phyloP scores from a whole-genome alignment of 2,113 vertebrate species.

The Plecturocebus donacophilus region DNA sequence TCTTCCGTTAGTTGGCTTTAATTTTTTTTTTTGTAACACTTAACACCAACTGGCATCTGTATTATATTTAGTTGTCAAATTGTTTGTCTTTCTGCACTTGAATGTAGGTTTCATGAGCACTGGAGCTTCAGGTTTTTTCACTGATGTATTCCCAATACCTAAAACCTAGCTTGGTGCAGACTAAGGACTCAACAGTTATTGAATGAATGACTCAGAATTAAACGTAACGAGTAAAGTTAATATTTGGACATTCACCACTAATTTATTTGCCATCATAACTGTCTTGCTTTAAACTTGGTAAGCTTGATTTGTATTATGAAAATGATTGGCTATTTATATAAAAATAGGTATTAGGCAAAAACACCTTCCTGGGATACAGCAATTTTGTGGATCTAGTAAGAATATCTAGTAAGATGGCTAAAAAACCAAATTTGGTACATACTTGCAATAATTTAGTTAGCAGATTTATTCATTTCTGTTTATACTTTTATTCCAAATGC shows the following conservation, averaged over 20 bases:
- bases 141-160: background rate
- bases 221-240: background rate
- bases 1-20: background rate
- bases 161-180: background rate
- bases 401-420: background rate
- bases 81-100: background rate
- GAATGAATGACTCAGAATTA: background rate
- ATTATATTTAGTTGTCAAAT: background rate
- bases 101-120: background rate
- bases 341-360: conserved; percentile 6
- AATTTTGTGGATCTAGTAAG: background rate
- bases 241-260: background rate
- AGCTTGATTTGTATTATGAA: conserved; percentile 45
- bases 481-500: background rate
- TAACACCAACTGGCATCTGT: background rate
- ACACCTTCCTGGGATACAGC: background rate
- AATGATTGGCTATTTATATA: background rate
- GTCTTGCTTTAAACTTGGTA: conserved; percentile 20
- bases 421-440: background rate
- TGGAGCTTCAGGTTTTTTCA: background rate
- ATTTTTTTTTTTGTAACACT: background rate
- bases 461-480: conserved; percentile 4
- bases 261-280: conserved; percentile 1
- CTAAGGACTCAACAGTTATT: background rate
- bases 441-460: background rate